Conservation (phyloP, 1,140 invertebrate species). For the Sipha flava region DNA sequence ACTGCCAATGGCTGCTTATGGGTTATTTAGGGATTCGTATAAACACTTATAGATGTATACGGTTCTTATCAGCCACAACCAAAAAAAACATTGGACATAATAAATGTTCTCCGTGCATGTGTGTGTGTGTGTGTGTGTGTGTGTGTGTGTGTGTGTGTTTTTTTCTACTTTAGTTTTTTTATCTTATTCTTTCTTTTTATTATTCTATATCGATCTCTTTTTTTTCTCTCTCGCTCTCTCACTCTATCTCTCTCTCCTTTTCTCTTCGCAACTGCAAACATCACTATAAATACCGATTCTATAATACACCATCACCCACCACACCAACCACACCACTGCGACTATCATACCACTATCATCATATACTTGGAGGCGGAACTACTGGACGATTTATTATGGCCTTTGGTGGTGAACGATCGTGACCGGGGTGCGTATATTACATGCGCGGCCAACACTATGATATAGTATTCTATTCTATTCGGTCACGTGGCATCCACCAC, state of each 20-base stretch:
- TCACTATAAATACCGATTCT: no score
- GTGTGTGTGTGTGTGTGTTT: neutral
- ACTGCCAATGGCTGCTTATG: neutral
- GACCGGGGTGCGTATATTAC: neutral
- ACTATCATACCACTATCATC: no score
- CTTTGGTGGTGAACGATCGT: neutral
- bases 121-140: neutral
- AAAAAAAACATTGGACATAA: slow-evolving; percentile 7
- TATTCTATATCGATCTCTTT: neutral
- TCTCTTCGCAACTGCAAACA: no score
- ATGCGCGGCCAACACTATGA: neutral
- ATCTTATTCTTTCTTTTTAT: neutral
- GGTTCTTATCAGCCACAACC: slow-evolving; percentile 3
- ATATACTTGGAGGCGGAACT: slow-evolving; percentile 32
- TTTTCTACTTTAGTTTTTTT: no score
- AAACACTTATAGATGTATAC: neutral
- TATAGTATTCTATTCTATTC: neutral
- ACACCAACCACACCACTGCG: no score
- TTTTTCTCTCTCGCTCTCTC: no score
- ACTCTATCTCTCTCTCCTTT: no score
- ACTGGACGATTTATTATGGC: slow-evolving; percentile 3
- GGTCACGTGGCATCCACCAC: neutral
- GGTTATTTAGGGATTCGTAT: neutral
- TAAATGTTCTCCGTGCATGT: slow-evolving; percentile 19
- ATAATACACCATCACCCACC: no score